Evolutionary conservation across 1,140 invertebrate genomes (phyloP).

Genomic region (Oreohelix idahoensis): DNA sequence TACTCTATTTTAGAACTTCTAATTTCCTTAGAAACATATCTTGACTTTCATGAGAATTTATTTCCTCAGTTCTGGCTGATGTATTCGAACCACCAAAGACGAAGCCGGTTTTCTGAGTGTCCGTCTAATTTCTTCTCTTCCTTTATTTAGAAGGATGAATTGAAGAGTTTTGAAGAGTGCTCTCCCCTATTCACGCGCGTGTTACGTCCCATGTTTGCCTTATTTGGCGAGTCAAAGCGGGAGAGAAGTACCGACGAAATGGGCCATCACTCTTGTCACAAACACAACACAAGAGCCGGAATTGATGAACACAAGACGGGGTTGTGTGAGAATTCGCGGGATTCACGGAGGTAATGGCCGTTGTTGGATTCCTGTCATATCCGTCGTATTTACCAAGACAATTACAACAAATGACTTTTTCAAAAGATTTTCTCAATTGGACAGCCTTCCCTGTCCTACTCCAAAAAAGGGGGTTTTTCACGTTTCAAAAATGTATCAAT

Average conservation of each 20-base stretch:
- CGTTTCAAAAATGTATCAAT: not conserved
- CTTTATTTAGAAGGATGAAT: not conserved
- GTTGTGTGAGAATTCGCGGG: constrained; percentile 16
- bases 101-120: not conserved
- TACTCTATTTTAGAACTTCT: too few relatives aligned
- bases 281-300: constrained; percentile 36
- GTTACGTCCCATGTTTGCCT: constrained; percentile 27
- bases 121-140: not conserved
- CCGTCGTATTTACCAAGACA: constrained; percentile 32
- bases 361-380: constrained; percentile 36
- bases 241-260: constrained; percentile 11
- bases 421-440: constrained; percentile 32
- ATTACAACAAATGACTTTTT: constrained; percentile 39
- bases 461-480: not conserved
- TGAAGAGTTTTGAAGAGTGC: constrained; percentile 18
- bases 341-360: constrained; percentile 22
- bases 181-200: constrained; percentile 28
- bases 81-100: not conserved
- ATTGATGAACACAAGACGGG: constrained; percentile 37
- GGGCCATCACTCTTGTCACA: constrained; percentile 32
- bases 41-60: not conserved
- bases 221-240: constrained; percentile 33
- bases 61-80: not conserved
- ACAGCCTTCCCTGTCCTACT: not conserved
- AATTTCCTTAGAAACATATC: not conserved